These are phyloP conservation scores for Catalaphyllia jardinei DNA, from an alignment of 64 coral and sea anemone genomes.

Conservation along the genomic window DNA sequence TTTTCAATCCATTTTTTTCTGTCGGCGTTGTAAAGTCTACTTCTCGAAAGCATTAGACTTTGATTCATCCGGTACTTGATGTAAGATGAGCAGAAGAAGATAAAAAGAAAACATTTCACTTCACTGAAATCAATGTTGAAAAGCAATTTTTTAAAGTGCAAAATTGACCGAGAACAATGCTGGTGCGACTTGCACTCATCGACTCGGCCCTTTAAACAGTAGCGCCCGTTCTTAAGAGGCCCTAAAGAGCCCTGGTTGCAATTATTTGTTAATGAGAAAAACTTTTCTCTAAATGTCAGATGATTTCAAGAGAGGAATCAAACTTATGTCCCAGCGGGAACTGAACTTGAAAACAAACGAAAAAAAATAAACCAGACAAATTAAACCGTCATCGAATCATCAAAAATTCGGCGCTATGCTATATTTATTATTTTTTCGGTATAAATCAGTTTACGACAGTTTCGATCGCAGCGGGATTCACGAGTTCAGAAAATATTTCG, in stretches of 20 bases:
- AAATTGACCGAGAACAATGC: neutral
- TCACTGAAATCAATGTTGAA: neutral
- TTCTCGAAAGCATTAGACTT: neutral
- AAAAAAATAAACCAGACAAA: neutral
- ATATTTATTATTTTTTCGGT: neutral
- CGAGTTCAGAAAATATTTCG: neutral
- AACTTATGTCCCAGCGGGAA: conserved; percentile 27
- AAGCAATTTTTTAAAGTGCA: neutral
- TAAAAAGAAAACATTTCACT: conserved; percentile 23
- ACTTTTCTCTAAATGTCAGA: conserved; percentile 34
- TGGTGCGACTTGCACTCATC: neutral
- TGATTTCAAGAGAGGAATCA: conserved; percentile 26
- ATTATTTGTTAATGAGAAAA: conserved; percentile 46
- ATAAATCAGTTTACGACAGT: conserved; percentile 23
- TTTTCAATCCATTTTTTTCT: neutral
- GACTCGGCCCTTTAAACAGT: neutral
- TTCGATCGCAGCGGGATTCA: conserved; percentile 10
- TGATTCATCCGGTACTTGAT: neutral
- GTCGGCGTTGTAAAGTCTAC: neutral
- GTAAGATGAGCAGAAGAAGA: conserved; percentile 6
- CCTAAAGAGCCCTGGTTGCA: conserved; percentile 4
- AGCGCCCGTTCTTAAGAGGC: neutral
- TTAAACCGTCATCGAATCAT: neutral
- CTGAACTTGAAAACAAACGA: conserved; percentile 13
- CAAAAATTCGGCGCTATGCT: conserved; percentile 5